Percentiles rank a stretch among this genome's conserved stretches.
phyloP scores from a whole-genome alignment of 92 coral and sea anemone genomes.

The Blastomussa wellsi region DNA sequence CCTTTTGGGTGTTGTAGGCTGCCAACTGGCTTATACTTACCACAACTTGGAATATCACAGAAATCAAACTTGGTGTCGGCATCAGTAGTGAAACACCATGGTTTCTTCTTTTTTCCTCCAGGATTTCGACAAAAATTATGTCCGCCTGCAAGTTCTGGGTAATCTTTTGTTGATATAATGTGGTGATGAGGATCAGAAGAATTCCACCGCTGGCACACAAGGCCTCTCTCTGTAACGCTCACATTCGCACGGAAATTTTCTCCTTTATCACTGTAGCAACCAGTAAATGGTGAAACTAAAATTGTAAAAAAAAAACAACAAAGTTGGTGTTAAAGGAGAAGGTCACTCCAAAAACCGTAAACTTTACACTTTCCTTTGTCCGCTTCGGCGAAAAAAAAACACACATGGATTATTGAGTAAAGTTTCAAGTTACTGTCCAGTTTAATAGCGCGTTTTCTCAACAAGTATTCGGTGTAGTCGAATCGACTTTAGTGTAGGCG shows the following conservation, averaged over 20 bases:
- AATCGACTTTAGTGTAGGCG: too few species aligned
- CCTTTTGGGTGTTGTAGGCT: too few species aligned
- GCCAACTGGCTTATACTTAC: too few species aligned
- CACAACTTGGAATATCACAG: conserved; percentile 87
- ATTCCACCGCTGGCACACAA: conserved; percentile 85
- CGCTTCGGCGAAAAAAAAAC: too few species aligned
- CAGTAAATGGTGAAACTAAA: conserved; percentile 20
- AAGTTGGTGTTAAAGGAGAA: too few species aligned
- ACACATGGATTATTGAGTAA: too few species aligned
- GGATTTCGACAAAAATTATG: conserved; percentile 96
- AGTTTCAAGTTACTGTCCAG: too few species aligned
- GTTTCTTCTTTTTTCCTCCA: conserved; percentile 82
- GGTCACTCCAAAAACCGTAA: too few species aligned
- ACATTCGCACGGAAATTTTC: conserved; percentile 78
- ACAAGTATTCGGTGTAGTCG: too few species aligned
- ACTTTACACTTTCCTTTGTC: too few species aligned
- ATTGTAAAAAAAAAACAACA: not conserved
- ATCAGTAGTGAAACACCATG: conserved; percentile 94
- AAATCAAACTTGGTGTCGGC: conserved; percentile 59
- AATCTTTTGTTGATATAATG: conserved; percentile 61
- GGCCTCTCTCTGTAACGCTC: conserved; percentile 87
- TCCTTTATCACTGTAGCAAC: conserved; percentile 79
- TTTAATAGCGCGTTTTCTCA: too few species aligned
- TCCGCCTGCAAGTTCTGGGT: conserved; percentile 81
- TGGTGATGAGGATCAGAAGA: conserved; percentile 72